phyloP scores from a whole-genome alignment of 2,888 invertebrate genomes.

The Brachyopa scutellaris region DNA sequence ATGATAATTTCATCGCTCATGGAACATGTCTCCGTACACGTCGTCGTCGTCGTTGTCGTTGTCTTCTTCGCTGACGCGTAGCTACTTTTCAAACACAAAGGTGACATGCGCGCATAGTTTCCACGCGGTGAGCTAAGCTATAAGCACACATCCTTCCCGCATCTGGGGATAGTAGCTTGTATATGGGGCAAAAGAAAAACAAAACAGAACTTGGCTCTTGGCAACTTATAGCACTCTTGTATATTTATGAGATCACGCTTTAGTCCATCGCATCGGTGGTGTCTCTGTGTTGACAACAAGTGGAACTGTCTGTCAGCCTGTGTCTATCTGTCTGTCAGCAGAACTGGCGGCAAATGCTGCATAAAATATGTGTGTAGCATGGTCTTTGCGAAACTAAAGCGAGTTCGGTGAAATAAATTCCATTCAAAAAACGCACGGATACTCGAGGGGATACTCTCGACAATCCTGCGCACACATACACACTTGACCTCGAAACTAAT shows the following conservation, averaged over 20 bases:
- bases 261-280: conserved; percentile 70
- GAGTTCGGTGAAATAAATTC: conserved; percentile 59
- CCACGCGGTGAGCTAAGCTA: conserved; percentile 27
- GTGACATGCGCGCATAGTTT: conserved; percentile 67
- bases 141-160: conserved; percentile 57
- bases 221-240: conserved; percentile 61
- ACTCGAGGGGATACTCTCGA: conserved; percentile 56
- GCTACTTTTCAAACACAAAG: conserved; percentile 70
- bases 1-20: conserved; percentile 72
- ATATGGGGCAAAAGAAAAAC: conserved; percentile 29
- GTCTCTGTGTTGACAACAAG: conserved; percentile 71
- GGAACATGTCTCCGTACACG: conserved; percentile 53
- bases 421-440: conserved; percentile 48
- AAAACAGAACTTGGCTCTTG: conserved; percentile 32
- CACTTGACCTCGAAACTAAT: conserved; percentile 64
- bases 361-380: conserved; percentile 51
- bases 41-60: conserved; percentile 24
- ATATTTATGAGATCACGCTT: conserved; percentile 73
- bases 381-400: conserved; percentile 49
- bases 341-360: conserved; percentile 50
- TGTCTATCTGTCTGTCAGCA: conserved; percentile 70
- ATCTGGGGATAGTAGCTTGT: conserved; percentile 42
- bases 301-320: conserved; percentile 71
- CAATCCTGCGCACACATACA: conserved; percentile 18
- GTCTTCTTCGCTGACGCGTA: conserved; percentile 52